Evolutionary conservation across 2,797 vertebrate species (phyloP).

Genomic region (Coregonus sp.): DNA sequence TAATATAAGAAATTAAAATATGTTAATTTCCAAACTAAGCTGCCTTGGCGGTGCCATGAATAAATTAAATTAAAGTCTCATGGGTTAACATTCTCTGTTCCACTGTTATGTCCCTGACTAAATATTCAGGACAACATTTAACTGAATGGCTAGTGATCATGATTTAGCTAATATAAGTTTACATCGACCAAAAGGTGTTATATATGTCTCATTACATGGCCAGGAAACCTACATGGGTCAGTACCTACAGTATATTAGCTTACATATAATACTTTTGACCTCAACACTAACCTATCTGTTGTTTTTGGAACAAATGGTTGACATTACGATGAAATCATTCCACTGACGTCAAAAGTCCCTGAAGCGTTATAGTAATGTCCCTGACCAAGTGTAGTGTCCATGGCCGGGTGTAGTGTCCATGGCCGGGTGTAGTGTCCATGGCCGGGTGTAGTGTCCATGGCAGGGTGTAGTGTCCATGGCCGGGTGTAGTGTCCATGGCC

Average conservation of each 20-base stretch:
- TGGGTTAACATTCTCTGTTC: background rate
- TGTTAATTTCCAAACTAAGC: conserved; percentile 11
- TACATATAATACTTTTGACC: background rate
- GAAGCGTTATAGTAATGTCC: background rate
- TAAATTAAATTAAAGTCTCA: background rate
- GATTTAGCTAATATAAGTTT: background rate
- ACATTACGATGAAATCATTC: background rate
- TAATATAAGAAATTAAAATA: conserved; percentile 21
- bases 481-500: no score
- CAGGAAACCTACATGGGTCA: background rate
- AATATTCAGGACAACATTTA: background rate
- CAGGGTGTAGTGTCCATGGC: no score
- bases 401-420: no score
- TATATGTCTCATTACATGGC: background rate
- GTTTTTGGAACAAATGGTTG: background rate
- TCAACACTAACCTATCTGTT: background rate
- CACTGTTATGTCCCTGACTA: background rate
- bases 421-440: no score
- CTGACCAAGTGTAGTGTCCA: no score
- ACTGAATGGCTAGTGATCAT: background rate
- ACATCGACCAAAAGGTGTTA: background rate
- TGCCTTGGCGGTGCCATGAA: conserved; percentile 5
- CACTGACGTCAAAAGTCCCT: background rate
- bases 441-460: no score
- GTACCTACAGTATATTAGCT: no score